Base-by-base conservation (phyloP, 2,888 invertebrate species). In the Boloria euphrosyne region DNA sequence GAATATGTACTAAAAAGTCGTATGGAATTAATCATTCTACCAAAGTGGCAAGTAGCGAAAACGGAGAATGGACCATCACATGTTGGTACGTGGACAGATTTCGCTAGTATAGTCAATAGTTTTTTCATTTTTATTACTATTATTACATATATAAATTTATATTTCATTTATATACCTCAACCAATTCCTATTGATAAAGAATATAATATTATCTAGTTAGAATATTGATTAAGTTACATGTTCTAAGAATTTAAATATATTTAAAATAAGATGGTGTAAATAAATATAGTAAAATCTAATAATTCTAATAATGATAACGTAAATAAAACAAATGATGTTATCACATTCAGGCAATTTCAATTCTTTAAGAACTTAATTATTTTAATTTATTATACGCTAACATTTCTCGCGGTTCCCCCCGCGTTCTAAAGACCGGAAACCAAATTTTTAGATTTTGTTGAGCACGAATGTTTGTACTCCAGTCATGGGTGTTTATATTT, bases 91-190 rank as follows among this genome's bases (percentile, higher is more conserved):
- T 84, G 83, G 81, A 74, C 60, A 0, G 74, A 78, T 66, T 80
- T 84, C 43, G 75, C 76, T 0, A 79, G 76, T 68, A 70, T 79
- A 22, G 14, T 79, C 0, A 82, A 83, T 60, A 72, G 71, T 70
- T 53, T 76, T 27, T 53, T 38, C n/a, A 5, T 64, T 13, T 63
- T 65, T 65, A n/a, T 31, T 62, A 55, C 17, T 76, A 17, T 63
- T 75, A 44, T n/a, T 74, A 49, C 43, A 75, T 64, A 82, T 69
- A 22, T 80, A 13, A 66, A 65, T 65, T 60, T 81, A 63, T 83
- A 78, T 65, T 43, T 60, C 47, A 14, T 64, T 13, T 75, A 76
- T 44, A 72, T 84, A 17, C 84, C 84, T 22, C 68, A 73, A 51
- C 75, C 75, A 13, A 64, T 31, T 65, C 44, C 51, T 47, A 49